These are phyloP conservation scores for Proteles cristata DNA, from an alignment of 2,113 vertebrate species.

Conservation along the genomic window DNA sequence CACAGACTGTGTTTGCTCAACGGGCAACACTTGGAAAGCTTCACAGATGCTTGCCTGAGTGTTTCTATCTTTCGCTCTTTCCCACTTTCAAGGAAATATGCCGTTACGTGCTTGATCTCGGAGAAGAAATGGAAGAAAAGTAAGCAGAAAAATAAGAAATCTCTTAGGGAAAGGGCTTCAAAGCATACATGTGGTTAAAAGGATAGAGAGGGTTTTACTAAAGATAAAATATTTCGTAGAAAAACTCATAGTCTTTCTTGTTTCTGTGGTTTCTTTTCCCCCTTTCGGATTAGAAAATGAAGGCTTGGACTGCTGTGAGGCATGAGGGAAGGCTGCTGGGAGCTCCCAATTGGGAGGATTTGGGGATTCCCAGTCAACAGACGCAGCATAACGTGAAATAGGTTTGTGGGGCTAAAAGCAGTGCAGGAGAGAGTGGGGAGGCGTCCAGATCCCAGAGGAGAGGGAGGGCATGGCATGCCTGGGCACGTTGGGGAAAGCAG, in stretches of 20 bases:
- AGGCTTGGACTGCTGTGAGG: not conserved
- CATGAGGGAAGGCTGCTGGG: not conserved
- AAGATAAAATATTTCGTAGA: not conserved
- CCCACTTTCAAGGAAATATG: not conserved
- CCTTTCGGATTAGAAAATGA: not conserved
- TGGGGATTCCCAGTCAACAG: not conserved
- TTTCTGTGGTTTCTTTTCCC: not conserved
- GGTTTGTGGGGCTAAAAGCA: not conserved
- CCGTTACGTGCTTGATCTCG: not conserved
- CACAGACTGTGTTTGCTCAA: not conserved
- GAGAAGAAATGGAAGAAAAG: not conserved
- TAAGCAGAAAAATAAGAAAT: not conserved
- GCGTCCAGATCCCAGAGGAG: not conserved
- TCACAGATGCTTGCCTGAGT: not conserved
- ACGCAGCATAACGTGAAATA: not conserved
- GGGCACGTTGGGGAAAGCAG: not conserved
- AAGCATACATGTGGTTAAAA: not conserved
- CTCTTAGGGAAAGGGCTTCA: not conserved
- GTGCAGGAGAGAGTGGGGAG: not conserved
- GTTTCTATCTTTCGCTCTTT: not conserved
- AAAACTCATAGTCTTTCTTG: not conserved
- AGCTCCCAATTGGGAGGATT: not conserved
- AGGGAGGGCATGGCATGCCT: not conserved
- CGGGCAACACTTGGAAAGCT: not conserved
- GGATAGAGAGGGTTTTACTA: not conserved